These are phyloP conservation scores for Anser cygnoides DNA, from an alignment of 2,113 vertebrate species.

Conservation along the genomic window DNA sequence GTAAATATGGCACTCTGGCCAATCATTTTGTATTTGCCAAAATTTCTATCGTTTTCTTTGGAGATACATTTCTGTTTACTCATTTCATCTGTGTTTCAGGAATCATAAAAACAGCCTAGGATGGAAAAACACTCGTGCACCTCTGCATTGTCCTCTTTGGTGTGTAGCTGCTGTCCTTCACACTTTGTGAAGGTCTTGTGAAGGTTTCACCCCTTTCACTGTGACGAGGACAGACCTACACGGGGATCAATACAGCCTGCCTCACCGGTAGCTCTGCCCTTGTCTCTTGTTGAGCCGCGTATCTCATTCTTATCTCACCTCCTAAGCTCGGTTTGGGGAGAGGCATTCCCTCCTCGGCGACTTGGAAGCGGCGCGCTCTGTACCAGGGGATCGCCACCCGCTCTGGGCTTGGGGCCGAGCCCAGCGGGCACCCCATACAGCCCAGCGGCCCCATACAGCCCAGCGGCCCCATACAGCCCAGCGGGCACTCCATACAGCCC, in stretches of 20 bases:
- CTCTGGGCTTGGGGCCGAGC: too few species aligned
- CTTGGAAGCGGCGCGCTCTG: too few species aligned
- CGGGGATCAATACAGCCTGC: background rate
- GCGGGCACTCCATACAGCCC: too few species aligned
- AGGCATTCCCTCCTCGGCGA: background rate
- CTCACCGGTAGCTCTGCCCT: background rate
- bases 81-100: background rate
- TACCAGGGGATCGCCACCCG: too few species aligned
- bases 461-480: too few species aligned
- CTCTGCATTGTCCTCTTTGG: background rate
- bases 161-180: background rate
- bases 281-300: background rate
- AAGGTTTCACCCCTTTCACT: background rate
- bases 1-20: background rate
- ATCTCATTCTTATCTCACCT: background rate
- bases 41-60: background rate
- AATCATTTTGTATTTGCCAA: background rate
- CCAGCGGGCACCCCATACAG: too few species aligned
- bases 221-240: background rate
- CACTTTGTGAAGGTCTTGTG: background rate
- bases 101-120: background rate
- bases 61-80: background rate
- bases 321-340: background rate
- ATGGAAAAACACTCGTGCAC: fast-evolving
- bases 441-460: too few species aligned